These are phyloP conservation scores for Hanleya hanleyi DNA, from an alignment of 2,888 invertebrate species.

Conservation along the genomic window DNA sequence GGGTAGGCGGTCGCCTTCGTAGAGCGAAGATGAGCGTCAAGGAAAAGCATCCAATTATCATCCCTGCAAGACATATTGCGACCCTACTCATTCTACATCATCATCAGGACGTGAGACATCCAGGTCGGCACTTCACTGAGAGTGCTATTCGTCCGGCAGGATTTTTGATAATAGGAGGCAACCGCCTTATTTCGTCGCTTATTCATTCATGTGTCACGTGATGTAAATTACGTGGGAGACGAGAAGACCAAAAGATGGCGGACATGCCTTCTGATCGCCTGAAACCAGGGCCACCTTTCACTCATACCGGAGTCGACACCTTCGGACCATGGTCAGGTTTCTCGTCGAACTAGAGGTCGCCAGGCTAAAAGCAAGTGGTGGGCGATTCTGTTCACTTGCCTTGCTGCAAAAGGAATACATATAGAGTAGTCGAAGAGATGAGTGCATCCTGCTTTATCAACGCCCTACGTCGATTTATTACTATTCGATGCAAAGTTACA, in stretches of 20 bases:
- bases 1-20: no score
- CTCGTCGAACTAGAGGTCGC: not conserved
- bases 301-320: no score
- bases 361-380: not conserved
- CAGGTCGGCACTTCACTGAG: not conserved
- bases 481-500: constrained; percentile 21
- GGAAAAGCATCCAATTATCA: no score
- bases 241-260: no score
- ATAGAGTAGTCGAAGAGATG: no score
- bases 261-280: no score
- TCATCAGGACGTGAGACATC: not conserved
- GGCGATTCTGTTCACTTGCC: no score
- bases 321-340: not conserved
- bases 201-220: no score
- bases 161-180: constrained; percentile 6
- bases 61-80: not conserved
- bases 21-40: no score
- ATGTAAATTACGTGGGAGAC: no score
- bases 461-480: constrained; percentile 20
- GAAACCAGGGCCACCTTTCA: no score
- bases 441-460: no score
- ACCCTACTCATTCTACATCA: not conserved
- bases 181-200: not conserved
- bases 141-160: not conserved
- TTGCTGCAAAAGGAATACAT: constrained; percentile 20